phyloP scores from a whole-genome alignment of 2,113 vertebrate genomes.

The Erythrolamprus reginae region DNA sequence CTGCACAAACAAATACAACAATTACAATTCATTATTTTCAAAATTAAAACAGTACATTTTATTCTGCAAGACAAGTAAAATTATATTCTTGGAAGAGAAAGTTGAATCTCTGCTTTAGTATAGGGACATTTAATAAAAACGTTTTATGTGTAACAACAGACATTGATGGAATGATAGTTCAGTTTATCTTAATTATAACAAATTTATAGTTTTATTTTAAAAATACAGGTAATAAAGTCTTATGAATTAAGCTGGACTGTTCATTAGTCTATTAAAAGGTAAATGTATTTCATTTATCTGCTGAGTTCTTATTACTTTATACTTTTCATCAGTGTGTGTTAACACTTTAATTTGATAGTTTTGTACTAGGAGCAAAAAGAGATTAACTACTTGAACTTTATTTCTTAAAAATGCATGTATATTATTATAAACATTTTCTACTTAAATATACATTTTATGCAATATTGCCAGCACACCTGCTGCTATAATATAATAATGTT shows the following conservation, averaged over 20 bases:
- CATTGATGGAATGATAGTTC: neutral
- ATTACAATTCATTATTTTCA: neutral
- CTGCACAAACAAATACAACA: neutral
- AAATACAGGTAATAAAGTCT: neutral
- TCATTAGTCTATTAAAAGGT: neutral
- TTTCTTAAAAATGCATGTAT: neutral
- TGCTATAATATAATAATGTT: neutral
- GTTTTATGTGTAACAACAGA: neutral
- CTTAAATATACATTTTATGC: neutral
- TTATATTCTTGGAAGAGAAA: neutral
- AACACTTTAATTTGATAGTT: neutral
- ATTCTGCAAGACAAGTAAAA: neutral
- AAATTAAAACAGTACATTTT: neutral
- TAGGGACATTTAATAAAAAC: conserved; percentile 1
- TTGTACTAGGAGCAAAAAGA: neutral
- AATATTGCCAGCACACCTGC: neutral
- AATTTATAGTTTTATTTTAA: neutral
- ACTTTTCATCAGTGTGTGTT: neutral
- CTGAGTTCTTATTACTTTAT: neutral
- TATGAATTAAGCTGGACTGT: neutral
- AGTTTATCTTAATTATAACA: neutral
- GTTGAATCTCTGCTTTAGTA: neutral
- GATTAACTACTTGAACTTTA: neutral
- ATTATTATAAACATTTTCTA: neutral
- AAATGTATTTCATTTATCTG: neutral